phyloP scores from a whole-genome alignment of 2,113 vertebrate species.

The Cololabis saira region DNA sequence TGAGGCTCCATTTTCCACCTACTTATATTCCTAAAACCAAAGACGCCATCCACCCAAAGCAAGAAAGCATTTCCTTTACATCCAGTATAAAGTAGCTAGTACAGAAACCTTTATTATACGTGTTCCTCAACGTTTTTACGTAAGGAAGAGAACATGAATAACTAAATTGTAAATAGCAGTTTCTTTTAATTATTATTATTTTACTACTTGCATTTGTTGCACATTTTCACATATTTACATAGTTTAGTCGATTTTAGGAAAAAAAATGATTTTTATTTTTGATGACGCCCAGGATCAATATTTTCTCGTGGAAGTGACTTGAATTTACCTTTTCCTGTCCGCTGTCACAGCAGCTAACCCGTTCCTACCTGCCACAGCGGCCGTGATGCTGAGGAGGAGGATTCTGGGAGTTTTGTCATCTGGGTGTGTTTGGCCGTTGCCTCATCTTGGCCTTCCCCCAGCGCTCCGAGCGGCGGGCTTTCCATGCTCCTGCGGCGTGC shows the following conservation, averaged over 20 bases:
- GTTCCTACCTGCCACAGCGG: conserved; percentile 82
- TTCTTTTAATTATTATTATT: conserved; percentile 1
- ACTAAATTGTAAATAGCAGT: conserved; percentile 19
- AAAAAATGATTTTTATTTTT: conserved; percentile 29
- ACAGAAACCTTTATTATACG: background rate
- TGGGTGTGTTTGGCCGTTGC: conserved; percentile 61
- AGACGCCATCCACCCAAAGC: conserved; percentile 33
- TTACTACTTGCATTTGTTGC: conserved; percentile 48
- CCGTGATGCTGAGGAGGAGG: conserved; percentile 42
- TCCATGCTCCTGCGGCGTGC: conserved; percentile 55
- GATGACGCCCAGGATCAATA: conserved; percentile 36
- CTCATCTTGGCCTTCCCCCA: conserved; percentile 76
- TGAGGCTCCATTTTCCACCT: conserved; percentile 45
- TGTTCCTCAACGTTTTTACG: conserved; percentile 19
- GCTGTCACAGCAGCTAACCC: conserved; percentile 1
- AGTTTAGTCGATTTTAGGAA: conserved; percentile 46
- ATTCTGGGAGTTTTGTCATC: conserved; percentile 66
- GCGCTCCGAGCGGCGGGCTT: conserved; percentile 65
- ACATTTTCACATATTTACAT: conserved; percentile 75
- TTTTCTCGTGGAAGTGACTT: conserved; percentile 23
- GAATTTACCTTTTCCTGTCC: conserved; percentile 2
- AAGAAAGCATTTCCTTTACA: conserved; percentile 18
- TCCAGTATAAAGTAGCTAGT: conserved; percentile 3
- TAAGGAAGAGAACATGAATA: conserved; percentile 26
- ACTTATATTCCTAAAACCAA: conserved; percentile 57